Conservation (phyloP, 2,888 invertebrate species). For the Plutella xylostella region DNA sequence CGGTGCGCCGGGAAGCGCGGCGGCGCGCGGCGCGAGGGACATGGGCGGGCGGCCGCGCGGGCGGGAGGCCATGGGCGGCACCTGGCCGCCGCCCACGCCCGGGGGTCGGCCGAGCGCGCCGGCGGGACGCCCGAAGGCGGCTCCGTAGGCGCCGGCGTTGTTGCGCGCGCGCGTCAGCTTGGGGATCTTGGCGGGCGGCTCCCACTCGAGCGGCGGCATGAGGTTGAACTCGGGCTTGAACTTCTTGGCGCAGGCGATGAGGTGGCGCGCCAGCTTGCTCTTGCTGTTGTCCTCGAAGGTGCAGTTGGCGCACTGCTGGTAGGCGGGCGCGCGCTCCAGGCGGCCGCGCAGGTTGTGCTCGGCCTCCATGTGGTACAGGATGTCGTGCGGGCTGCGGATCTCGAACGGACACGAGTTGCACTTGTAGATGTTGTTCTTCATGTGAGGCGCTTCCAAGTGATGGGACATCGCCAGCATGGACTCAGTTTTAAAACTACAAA, state of each 20-base stretch:
- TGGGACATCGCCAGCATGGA: slow-evolving; percentile 88
- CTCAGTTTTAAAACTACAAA: slow-evolving; percentile 93
- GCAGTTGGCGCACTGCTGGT: slow-evolving; percentile 95
- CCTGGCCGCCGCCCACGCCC: slow-evolving; percentile 36
- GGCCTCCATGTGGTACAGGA: slow-evolving; percentile 93
- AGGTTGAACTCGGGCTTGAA: slow-evolving; percentile 91
- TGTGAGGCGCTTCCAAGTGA: slow-evolving; percentile 93
- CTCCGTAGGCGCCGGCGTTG: slow-evolving; percentile 46
- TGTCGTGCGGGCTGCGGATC: slow-evolving; percentile 90
- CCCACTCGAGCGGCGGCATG: slow-evolving; percentile 91
- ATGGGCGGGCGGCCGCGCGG: slow-evolving; percentile 62
- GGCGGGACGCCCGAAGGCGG: slow-evolving; percentile 59
- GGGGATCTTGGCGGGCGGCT: slow-evolving; percentile 94
- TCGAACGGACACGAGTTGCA: slow-evolving; percentile 90
- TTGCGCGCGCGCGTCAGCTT: slow-evolving; percentile 65
- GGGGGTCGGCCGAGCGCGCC: slow-evolving; percentile 51
- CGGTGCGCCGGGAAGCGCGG: slow-evolving; percentile 55
- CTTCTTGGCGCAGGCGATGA: slow-evolving; percentile 90
- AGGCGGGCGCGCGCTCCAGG: slow-evolving; percentile 87
- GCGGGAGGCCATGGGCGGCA: slow-evolving; percentile 44
- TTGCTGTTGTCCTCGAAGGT: slow-evolving; percentile 96
- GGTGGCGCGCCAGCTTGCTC: slow-evolving; percentile 90
- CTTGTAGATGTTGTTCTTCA: slow-evolving; percentile 87
- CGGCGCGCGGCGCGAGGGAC: slow-evolving; percentile 33
- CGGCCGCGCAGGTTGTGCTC: slow-evolving; percentile 91